Conservation (phyloP, 2,113 vertebrate genomes). For the Lota lota region DNA sequence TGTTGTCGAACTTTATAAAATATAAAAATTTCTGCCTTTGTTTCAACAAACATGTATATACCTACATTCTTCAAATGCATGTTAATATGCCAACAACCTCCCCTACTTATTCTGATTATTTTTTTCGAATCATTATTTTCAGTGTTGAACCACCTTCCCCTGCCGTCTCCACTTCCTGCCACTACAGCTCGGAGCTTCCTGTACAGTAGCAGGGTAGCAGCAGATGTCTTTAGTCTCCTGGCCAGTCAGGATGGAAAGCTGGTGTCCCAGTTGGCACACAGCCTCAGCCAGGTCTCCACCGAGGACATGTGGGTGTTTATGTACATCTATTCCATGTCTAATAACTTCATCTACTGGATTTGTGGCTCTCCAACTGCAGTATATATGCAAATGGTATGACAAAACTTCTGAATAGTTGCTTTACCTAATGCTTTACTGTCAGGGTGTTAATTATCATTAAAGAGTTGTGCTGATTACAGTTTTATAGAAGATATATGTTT, state of each 20-base stretch:
- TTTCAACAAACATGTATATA: background rate
- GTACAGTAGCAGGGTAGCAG: conserved; percentile 96
- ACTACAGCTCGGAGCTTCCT: conserved; percentile 97
- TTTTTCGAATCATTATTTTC: conserved; percentile 40
- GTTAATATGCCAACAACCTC: background rate
- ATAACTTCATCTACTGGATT: too few relatives aligned
- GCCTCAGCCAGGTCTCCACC: conserved; percentile 98
- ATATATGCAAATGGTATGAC: background rate
- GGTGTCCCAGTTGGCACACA: conserved; percentile 92
- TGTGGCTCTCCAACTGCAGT: background rate
- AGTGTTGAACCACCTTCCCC: conserved; percentile 99
- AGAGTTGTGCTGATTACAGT: background rate
- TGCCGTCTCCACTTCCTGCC: conserved; percentile 97
- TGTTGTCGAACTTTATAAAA: background rate
- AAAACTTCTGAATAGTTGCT: background rate
- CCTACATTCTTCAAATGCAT: background rate
- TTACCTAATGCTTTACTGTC: background rate
- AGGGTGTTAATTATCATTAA: background rate
- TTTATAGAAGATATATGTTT: background rate
- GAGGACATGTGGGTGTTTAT: conserved; percentile 88
- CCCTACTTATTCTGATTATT: conserved; percentile 5
- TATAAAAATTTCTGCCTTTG: background rate
- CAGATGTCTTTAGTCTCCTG: conserved; percentile 95
- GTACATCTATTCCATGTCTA: background rate
- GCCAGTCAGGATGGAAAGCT: conserved; percentile 92